A percentile compares a stretch with the other conserved stretches of the same genome.
Evolutionary conservation across 30 jellyfish, hydroid and myxozoan genomes (phyloP).

Genomic region (Aurelia coerulea): DNA sequence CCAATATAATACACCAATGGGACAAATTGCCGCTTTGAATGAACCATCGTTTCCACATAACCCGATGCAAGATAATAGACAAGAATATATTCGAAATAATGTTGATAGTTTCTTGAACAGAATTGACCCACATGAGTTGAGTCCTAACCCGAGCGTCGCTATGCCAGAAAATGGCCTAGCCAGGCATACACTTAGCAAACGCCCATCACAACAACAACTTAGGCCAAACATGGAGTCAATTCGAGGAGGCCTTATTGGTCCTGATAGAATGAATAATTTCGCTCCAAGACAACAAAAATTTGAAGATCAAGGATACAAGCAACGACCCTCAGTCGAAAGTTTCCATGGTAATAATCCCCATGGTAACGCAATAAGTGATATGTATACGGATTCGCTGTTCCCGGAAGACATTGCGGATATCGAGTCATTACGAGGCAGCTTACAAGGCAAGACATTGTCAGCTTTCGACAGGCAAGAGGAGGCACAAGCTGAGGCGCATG

Average conservation of each 20-base stretch:
- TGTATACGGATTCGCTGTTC: constrained; percentile 89
- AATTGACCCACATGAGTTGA: constrained; percentile 83
- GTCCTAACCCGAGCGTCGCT: constrained; percentile 71
- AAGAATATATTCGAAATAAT: constrained; percentile 31
- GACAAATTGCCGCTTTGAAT: background rate
- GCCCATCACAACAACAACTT: constrained; percentile 11
- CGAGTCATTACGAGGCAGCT: constrained; percentile 86
- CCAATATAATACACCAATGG: background rate
- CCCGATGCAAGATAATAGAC: background rate
- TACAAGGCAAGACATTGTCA: constrained; percentile 91
- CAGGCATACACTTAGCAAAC: constrained; percentile 66
- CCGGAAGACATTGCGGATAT: constrained; percentile 95
- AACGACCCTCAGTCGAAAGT: constrained; percentile 23
- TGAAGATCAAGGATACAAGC: constrained; percentile 24
- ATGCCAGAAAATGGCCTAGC: constrained; percentile 74
- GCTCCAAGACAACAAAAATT: constrained; percentile 3
- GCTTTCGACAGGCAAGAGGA: constrained; percentile 74
- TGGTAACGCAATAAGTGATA: constrained; percentile 70
- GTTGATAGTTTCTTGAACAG: constrained; percentile 58
- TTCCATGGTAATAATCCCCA: constrained; percentile 11
- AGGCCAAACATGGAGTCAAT: background rate
- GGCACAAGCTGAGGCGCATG: constrained; percentile 37
- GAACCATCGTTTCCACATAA: constrained; percentile 11
- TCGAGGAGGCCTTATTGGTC: background rate
- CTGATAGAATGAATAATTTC: constrained; percentile 6